These are phyloP conservation scores for Diadophis punctatus DNA, from an alignment of 2,113 vertebrate genomes.

Conservation along the genomic window DNA sequence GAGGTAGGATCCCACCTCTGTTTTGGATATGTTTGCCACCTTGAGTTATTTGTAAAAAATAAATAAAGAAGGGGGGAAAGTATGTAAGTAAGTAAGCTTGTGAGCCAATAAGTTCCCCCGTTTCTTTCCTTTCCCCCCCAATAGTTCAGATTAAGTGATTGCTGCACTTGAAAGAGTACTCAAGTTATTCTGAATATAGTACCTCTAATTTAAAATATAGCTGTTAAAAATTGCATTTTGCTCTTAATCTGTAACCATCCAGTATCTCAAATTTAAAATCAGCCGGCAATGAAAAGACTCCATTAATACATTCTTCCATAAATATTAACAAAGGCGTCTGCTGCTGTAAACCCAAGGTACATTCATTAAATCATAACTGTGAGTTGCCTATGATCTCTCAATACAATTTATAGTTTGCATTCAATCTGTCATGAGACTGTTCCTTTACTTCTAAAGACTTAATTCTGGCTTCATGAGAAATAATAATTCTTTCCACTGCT, in stretches of 20 bases:
- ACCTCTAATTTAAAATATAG: not conserved
- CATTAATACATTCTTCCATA: not conserved
- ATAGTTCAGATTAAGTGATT: not conserved
- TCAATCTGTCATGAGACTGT: not conserved
- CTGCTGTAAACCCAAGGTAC: not conserved
- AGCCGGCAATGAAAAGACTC: not conserved
- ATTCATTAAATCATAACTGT: not conserved
- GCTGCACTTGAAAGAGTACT: not conserved
- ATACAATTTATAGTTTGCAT: not conserved
- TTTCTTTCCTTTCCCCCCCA: not conserved
- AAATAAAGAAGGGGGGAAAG: no score
- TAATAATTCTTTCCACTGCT: not conserved
- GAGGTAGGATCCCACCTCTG: no score
- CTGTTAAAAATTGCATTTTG: not conserved
- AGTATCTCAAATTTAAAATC: not conserved
- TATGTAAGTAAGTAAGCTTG: not conserved
- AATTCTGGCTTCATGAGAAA: not conserved
- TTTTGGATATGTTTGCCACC: no score
- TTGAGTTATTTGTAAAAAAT: no score
- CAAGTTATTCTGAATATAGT: not conserved
- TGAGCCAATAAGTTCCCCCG: not conserved
- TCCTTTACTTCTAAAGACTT: not conserved
- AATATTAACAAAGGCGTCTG: not conserved
- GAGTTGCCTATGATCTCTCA: not conserved
- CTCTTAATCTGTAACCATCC: not conserved